Evolutionary conservation across 1,140 invertebrate genomes (phyloP), one percentile per base, ranked within the genome.

Genomic region (Aplysia californica): DNA sequence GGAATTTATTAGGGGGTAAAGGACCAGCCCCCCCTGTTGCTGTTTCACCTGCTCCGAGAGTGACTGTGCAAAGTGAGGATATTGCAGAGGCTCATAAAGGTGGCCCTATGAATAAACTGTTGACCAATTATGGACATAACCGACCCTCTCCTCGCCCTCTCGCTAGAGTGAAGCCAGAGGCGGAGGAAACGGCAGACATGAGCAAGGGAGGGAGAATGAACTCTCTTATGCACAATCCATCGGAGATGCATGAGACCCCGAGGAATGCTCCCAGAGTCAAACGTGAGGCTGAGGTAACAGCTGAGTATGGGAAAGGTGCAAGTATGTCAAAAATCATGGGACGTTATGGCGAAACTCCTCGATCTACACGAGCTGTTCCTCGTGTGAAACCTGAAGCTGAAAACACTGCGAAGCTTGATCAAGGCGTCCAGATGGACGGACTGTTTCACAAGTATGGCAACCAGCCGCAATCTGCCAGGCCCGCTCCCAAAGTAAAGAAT

Each of bases 361-460:
- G 33, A 23, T 84, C 85, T 38, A 80, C 80, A 33, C 75, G 86
- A 56, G 66, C 69, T 33, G 85, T 76, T 20, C 87, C 87, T 0
- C 76, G 86, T n/a, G 87, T 89, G 2, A 88, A 87, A 75, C 73
- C 77, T 31, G 87, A 89, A 72, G 87, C 82, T 15, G 79, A 81
- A 76, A 78, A 82, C 2, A 86, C 81, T 71, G 85, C 85, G 6
- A 59, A 70, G 10, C 77, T 87, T 55, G 84, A 85, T 68, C 73
- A 77, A 56, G 87, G 87, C 44, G 69, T 75, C 20, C 79, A 86
- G 50, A 85, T 87, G 83, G 61, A 81, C 35, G 79, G 74, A 69
- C 56, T 87, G 41, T 66, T 88, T 55, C 76, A 81, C 61, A 82
- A 80, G 29, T 86, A 87, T 79, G 86, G 85, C 0, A 79, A 81